phyloP scores from a whole-genome alignment of 2,797 vertebrate genomes.

The Lithobates sylvaticus region DNA sequence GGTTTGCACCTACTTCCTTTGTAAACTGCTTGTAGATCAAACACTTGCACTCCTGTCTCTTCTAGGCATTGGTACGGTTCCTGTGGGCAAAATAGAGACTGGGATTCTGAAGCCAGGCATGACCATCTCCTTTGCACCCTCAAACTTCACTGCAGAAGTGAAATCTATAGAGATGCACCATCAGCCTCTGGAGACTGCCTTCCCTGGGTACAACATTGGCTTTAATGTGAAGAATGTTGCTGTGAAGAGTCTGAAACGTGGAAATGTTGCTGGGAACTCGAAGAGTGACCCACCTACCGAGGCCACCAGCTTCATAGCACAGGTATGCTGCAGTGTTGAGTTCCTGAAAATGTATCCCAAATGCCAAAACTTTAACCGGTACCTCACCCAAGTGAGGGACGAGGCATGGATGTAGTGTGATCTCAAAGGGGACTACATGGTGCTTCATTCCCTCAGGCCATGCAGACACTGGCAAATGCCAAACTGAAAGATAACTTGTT shows the following conservation, averaged over 20 bases:
- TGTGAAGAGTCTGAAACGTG: conserved; percentile 78
- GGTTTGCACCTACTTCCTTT: no score
- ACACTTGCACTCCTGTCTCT: not conserved
- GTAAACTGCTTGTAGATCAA: no score
- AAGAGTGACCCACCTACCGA: conserved; percentile 77
- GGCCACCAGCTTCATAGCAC: conserved; percentile 76
- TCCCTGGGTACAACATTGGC: conserved; percentile 79
- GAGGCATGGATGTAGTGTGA: no score
- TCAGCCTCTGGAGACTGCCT: conserved; percentile 75
- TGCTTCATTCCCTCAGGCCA: no score
- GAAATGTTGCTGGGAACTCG: conserved; percentile 76
- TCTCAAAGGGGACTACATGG: no score
- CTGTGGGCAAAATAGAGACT: conserved; percentile 77
- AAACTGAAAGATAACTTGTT: no score
- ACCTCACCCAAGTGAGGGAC: no score
- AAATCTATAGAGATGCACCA: conserved; percentile 82
- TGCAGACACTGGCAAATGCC: no score
- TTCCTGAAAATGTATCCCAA: no score
- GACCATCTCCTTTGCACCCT: conserved; percentile 78
- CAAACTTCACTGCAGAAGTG: conserved; percentile 77
- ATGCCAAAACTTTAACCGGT: no score
- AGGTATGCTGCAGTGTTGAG: conserved; percentile 67
- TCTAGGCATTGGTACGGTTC: conserved; percentile 77
- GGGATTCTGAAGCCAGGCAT: conserved; percentile 82
- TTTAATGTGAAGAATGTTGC: conserved; percentile 82